Base-by-base conservation (phyloP, 2,797 vertebrate species). In the Coluber constrictor region DNA sequence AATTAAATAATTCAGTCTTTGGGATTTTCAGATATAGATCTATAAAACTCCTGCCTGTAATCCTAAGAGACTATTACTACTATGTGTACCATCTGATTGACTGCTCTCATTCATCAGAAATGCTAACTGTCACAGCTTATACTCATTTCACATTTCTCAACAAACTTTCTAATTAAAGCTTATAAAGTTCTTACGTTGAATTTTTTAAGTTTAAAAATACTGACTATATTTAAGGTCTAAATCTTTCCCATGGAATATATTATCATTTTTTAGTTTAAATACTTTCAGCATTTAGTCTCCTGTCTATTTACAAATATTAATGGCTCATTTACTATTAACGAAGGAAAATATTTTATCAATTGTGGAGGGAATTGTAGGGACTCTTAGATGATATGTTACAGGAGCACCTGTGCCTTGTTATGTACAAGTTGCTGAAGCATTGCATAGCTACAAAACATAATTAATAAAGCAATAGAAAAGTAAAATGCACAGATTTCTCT, bases 391-490 rank as follows among this genome's bases (percentile, higher is more conserved):
- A 87, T 90, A 90, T 0, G 0, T 92, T 96, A 88, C 94, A 83
- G 88, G 60, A 95, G 93, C 96, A 96, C 94, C 95, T 96, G 93
- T 91, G 86, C 90, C 95, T 95, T 95, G 93, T 96, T 96, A 96
- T 90, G 91, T 89, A 51, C 20, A 91, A 92, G 61, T 57, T 88
- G 86, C 79, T 9, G 10, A 79, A 89, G 16, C 86, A 92, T 88
- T 61, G 66, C 54, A 63, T 87, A 56, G 60, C 63, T 60, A 94
- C 90, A 0, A 0, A 92, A 95, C 29, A 29, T 92, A 91, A 61
- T 94, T 90, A 90, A 90, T 47, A 93, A 94, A 93, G 89, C 0
- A 90, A 92, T 5, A 1, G 1, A 92, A 96, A 91, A 91, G 93
- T 94, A 95, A 37, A 70, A 27, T 10, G 66, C 91, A 59, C 60